These are phyloP conservation scores for Mycalesis mineus DNA, from an alignment of 2,888 invertebrate genomes.

Conservation along the genomic window DNA sequence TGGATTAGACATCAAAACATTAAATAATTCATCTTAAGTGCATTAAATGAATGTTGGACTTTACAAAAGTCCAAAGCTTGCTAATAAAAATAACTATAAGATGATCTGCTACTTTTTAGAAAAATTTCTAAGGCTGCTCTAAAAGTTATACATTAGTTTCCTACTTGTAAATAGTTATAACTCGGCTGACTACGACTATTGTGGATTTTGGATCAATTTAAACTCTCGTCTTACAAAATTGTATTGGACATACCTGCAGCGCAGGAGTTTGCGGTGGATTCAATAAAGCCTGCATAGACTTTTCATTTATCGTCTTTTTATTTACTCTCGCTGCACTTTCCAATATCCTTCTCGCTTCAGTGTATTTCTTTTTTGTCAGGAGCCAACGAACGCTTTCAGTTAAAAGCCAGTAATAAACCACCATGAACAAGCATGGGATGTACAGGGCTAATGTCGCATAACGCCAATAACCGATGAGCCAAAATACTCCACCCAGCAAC, in stretches of 20 bases:
- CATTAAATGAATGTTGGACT: too few relatives aligned
- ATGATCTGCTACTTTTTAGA: too few relatives aligned
- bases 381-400: conserved; percentile 86
- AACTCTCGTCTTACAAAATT: too few relatives aligned
- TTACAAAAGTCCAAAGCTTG: too few relatives aligned
- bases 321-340: conserved; percentile 53
- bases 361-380: conserved; percentile 79
- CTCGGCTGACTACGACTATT: too few relatives aligned
- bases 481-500: conserved; percentile 81
- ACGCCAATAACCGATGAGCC: conserved; percentile 83
- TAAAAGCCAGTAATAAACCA: conserved; percentile 81
- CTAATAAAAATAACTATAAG: too few relatives aligned
- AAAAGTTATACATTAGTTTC: too few relatives aligned
- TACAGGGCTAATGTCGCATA: conserved; percentile 78
- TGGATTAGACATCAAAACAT: not conserved
- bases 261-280: not conserved
- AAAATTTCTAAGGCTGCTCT: too few relatives aligned
- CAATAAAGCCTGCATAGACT: conserved; percentile 45
- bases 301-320: conserved; percentile 73
- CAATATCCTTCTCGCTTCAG: conserved; percentile 79
- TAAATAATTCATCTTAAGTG: too few relatives aligned
- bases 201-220: too few relatives aligned
- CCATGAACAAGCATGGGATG: conserved; percentile 80
- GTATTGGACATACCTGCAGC: not conserved
- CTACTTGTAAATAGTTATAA: too few relatives aligned